A percentile compares a stretch with the other conserved stretches of the same genome.
phyloP scores from a whole-genome alignment of 2,113 vertebrate species.

The Cavia aperea region DNA sequence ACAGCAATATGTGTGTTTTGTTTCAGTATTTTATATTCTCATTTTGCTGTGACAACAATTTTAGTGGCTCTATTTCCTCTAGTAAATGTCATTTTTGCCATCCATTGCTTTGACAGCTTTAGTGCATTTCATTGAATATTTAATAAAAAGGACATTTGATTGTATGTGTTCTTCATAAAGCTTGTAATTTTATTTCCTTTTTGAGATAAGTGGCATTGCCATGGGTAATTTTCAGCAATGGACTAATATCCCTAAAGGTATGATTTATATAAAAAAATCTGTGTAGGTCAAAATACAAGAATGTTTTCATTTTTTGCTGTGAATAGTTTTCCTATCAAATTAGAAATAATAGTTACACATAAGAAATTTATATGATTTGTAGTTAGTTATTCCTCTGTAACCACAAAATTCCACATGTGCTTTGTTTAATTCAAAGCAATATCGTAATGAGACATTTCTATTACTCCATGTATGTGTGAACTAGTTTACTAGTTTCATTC shows the following conservation, averaged over 20 bases:
- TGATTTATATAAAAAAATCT: not conserved
- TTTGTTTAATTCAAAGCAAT: not conserved
- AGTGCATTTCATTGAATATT: slow-evolving; percentile 23
- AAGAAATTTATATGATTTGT: not conserved
- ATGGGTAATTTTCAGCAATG: not conserved
- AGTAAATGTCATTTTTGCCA: not conserved
- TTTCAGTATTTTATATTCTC: not conserved
- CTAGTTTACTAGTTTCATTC: not conserved
- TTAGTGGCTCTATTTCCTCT: not conserved
- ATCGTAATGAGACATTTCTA: not conserved
- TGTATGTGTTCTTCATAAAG: slow-evolving; percentile 35
- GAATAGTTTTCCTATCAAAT: not conserved
- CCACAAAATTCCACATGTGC: not conserved
- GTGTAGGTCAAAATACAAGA: not conserved
- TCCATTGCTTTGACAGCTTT: slow-evolving; percentile 38
- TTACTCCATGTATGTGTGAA: not conserved
- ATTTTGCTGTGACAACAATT: not conserved
- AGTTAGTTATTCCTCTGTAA: not conserved
- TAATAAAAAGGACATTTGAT: slow-evolving; percentile 31
- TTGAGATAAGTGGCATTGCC: not conserved
- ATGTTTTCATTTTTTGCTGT: not conserved
- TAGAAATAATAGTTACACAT: not conserved
- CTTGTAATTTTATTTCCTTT: not conserved
- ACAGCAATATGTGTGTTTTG: not conserved
- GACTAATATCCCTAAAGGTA: not conserved